Base-by-base conservation (phyloP, 2,888 invertebrate genomes). In the Tryphoninae sp. region DNA sequence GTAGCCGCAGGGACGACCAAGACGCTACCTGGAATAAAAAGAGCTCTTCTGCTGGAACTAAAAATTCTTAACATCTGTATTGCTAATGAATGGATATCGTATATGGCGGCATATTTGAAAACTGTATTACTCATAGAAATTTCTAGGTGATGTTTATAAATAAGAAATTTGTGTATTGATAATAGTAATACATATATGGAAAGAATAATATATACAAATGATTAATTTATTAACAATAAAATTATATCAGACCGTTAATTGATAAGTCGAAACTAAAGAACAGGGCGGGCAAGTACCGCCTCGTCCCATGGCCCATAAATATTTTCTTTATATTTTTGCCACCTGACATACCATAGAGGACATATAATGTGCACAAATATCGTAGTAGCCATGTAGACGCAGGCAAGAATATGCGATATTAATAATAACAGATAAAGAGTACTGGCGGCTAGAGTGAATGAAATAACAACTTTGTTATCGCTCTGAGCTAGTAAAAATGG, bases 281-380 rank as follows among this genome's bases (percentile, higher is more conserved):
- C 69, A 6, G 79, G 82, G 6, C 82, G 67, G 0, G 85, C 83
- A 62, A 92, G 90, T 3, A 97, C 93, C 11, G 99, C 99, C 90
- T 99, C 99, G 92, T 99, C 99, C 99, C 99, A 99, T 0, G 99
- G 99, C 0, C 99, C 99, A 92, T 98, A 96, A 83, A 98, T 98
- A 92, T 98, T 99, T 88, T 96, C 95, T 89, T 97, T 98, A 90
- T 95, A 95, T 51, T 93, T 95, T 89, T 97, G 96, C 93, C 96
- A 96, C 72, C 92, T 93, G 0, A 96, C 95, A 92, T 97, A 98
- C 90, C 95, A 94, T 2, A 94, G 89, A 0, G 97, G 97, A 89
- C 96, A 97, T 68, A 96, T 92, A 9, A 96, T 89, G 89, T 95
- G 96, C 51, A 97, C 93, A 87, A 96, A 94, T 9, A 94, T 83